phyloP scores from a whole-genome alignment of 2,888 invertebrate species.

The Vannuccia rotundouncinata region DNA sequence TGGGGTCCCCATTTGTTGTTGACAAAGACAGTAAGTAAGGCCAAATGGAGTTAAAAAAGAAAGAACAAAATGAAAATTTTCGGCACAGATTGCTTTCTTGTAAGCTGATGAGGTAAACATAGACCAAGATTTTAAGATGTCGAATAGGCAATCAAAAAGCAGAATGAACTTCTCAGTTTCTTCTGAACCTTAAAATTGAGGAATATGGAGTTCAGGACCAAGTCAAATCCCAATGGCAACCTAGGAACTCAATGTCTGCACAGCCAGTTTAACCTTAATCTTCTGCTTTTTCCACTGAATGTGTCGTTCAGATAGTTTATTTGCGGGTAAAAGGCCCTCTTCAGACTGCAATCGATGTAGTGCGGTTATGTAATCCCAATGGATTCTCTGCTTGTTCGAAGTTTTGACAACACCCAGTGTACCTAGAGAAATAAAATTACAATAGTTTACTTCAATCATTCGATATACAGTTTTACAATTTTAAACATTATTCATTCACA shows the following conservation, averaged over 20 bases:
- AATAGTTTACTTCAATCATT: no score
- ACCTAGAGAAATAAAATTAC: no score
- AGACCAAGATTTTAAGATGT: conserved; percentile 15
- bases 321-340: conserved; percentile 39
- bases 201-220: background rate
- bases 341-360: conserved; percentile 37
- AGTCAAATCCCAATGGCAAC: conserved; percentile 41
- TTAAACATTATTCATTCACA: no score
- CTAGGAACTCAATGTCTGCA: conserved; percentile 41
- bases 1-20: background rate
- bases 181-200: background rate
- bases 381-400: conserved; percentile 26
- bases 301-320: conserved; percentile 39
- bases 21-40: background rate
- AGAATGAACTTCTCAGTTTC: conserved; percentile 8
- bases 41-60: background rate
- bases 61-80: background rate
- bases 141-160: conserved; percentile 21
- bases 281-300: conserved; percentile 40
- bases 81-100: background rate
- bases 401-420: no score
- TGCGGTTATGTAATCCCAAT: conserved; percentile 36
- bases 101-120: background rate
- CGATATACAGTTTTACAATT: no score
- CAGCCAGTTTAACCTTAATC: conserved; percentile 42